Evolutionary conservation across 30 jellyfish, hydroid and myxozoan species (phyloP).

Genomic region (Mastigias papua): DNA sequence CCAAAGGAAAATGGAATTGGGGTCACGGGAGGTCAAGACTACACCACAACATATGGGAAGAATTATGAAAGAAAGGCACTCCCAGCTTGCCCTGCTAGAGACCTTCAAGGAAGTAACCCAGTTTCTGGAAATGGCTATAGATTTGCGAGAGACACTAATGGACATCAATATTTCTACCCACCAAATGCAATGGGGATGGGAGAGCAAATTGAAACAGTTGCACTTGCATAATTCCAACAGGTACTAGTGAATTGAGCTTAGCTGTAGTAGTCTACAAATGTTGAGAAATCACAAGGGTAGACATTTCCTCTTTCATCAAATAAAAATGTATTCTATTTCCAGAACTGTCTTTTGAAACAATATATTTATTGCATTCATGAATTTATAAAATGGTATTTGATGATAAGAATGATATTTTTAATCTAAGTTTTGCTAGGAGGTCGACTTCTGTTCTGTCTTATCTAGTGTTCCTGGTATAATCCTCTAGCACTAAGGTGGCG

Average conservation of each 20-base stretch:
- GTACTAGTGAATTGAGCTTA: too few species aligned
- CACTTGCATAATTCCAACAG: constrained; percentile 53
- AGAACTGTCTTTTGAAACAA: too few species aligned
- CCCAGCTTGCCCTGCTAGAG: constrained; percentile 95
- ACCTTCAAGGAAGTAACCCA: constrained; percentile 56
- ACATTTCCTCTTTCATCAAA: too few species aligned
- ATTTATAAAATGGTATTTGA: too few species aligned
- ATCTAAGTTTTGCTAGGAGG: too few species aligned
- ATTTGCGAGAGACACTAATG: constrained; percentile 77
- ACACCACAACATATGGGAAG: constrained; percentile 79
- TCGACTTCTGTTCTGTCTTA: too few species aligned
- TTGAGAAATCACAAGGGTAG: neutral
- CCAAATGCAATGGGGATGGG: constrained; percentile 74
- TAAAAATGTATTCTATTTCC: too few species aligned
- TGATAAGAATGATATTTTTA: too few species aligned
- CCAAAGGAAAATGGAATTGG: constrained; percentile 87
- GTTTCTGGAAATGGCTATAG: constrained; percentile 64
- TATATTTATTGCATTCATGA: too few species aligned
- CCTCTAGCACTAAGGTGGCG: too few species aligned
- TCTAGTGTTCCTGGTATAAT: too few species aligned
- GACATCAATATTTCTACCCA: constrained; percentile 89
- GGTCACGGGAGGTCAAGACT: constrained; percentile 82
- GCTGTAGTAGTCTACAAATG: neutral
- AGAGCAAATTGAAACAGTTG: constrained; percentile 57
- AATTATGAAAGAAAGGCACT: constrained; percentile 65